Evolutionary conservation across 1,140 invertebrate species (phyloP).

Genomic region (Lepidurus apus): DNA sequence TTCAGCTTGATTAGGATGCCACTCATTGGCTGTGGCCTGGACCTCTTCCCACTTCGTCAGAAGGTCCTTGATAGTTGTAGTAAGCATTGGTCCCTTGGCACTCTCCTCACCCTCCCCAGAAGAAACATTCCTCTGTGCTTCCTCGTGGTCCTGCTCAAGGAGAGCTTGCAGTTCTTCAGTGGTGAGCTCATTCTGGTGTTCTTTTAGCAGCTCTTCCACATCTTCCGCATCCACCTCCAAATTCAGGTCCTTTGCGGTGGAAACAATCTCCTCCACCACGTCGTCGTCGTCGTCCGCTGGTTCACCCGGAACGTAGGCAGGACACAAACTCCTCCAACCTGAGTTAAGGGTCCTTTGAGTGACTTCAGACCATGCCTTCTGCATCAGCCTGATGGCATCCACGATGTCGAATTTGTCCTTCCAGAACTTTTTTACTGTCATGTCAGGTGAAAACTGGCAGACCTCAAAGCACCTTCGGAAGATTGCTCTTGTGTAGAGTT

Average conservation of each 20-base stretch:
- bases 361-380: slow-evolving; percentile 35
- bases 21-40: neutral
- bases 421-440: slow-evolving; percentile 38
- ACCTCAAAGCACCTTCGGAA: slow-evolving; percentile 36
- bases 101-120: neutral
- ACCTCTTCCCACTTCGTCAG: neutral
- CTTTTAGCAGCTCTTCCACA: slow-evolving; percentile 39
- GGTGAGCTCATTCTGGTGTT: slow-evolving; percentile 40
- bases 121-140: neutral
- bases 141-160: neutral
- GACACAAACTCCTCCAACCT: slow-evolving; percentile 41
- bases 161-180: slow-evolving; percentile 36
- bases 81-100: neutral
- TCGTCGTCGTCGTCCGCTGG: slow-evolving; percentile 36
- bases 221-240: slow-evolving; percentile 40
- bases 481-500: slow-evolving; percentile 37
- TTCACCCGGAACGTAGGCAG: slow-evolving; percentile 38
- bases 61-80: neutral
- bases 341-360: slow-evolving; percentile 38
- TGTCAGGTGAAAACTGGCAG: slow-evolving; percentile 31
- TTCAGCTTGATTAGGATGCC: neutral
- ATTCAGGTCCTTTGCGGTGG: slow-evolving; percentile 39
- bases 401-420: slow-evolving; percentile 38
- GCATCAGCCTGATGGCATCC: slow-evolving; percentile 35
- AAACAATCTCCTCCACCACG: slow-evolving; percentile 42